A percentile compares a stretch with the other conserved stretches of the same genome.
Conservation (phyloP, 2,113 vertebrate genomes). For the Spermophilus dauricus region DNA sequence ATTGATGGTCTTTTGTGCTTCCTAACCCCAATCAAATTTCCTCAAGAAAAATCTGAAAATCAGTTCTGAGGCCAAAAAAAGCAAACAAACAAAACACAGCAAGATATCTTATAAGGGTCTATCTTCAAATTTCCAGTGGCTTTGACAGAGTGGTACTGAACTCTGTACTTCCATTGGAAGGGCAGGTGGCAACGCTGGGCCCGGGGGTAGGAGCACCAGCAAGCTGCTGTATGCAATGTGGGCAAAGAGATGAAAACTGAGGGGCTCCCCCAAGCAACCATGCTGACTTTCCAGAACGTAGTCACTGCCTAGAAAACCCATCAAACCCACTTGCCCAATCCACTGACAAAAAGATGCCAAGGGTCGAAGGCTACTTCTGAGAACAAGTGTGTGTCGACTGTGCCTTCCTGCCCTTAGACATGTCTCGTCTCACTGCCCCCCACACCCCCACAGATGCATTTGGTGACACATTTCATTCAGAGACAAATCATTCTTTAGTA, state of each 20-base stretch:
- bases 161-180: neutral
- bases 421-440: neutral
- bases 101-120: neutral
- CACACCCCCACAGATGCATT: neutral
- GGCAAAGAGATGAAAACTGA: neutral
- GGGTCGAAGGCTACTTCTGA: neutral
- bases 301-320: neutral
- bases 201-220: neutral
- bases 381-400: rapidly evolving
- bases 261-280: neutral
- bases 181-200: neutral
- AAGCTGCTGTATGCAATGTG: rapidly evolving
- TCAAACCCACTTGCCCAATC: neutral
- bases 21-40: neutral
- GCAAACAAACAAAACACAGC: neutral
- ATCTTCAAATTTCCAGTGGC: neutral
- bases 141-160: neutral
- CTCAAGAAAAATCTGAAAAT: constrained; percentile 52
- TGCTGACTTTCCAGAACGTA: neutral
- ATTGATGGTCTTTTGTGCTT: neutral
- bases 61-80: neutral
- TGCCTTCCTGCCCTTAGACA: neutral
- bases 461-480: neutral
- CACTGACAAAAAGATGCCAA: neutral
- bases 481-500: neutral